Percentiles rank a stretch among this genome's conserved stretches.
These are phyloP conservation scores for Melanostigma gelatinosum DNA, from an alignment of 2,113 vertebrate genomes.

Conservation along the genomic window DNA sequence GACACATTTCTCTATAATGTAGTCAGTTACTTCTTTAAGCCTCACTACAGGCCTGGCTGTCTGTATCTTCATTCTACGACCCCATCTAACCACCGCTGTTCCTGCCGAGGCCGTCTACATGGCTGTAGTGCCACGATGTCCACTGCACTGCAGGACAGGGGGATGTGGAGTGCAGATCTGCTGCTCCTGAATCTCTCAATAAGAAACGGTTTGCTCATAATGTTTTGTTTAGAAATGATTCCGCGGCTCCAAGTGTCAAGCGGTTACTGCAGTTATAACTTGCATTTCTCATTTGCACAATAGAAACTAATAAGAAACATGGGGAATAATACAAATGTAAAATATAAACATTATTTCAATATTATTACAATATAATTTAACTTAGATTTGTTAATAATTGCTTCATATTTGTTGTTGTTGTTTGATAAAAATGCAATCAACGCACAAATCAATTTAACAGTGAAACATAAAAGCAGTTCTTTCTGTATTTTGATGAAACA, in stretches of 20 bases:
- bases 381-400: not conserved
- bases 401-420: not conserved
- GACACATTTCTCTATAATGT: slow-evolving; percentile 36
- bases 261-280: not conserved
- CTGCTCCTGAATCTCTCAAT: not conserved
- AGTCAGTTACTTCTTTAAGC: slow-evolving; percentile 39
- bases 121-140: not conserved
- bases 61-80: not conserved
- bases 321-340: not conserved
- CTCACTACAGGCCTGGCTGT: slow-evolving; percentile 4
- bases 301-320: not conserved
- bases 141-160: not conserved
- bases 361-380: not conserved
- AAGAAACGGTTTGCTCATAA: not conserved
- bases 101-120: not conserved
- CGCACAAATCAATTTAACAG: not conserved
- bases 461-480: not conserved
- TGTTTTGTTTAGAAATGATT: too few relatives aligned
- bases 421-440: not conserved
- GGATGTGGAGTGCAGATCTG: not conserved
- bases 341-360: not conserved
- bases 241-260: not conserved
- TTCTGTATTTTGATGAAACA: not conserved
- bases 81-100: not conserved
- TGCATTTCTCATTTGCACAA: not conserved